Conservation (phyloP, 2,113 vertebrate species). For the Loxodonta africana region DNA sequence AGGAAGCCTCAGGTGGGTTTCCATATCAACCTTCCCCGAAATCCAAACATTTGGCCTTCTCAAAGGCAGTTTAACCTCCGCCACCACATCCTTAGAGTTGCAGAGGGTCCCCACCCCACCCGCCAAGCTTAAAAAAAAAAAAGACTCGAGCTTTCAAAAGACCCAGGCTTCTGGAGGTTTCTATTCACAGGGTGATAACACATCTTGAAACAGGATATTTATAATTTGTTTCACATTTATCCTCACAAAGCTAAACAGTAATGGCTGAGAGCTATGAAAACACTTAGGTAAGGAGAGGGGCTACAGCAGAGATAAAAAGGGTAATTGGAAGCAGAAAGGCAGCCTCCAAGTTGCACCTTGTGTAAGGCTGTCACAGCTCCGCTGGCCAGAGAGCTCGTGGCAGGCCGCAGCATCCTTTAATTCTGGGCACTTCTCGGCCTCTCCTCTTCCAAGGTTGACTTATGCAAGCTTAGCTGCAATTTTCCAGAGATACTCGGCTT, state of each 20-base stretch:
- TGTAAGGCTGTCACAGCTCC: neutral
- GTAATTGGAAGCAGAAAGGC: conserved; percentile 80
- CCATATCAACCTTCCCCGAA: conserved; percentile 73
- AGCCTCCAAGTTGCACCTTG: conserved; percentile 57
- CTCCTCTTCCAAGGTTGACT: conserved; percentile 74
- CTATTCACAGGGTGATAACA: conserved; percentile 74
- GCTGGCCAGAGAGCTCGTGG: conserved; percentile 57
- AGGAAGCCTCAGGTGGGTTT: conserved; percentile 79
- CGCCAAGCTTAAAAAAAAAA: neutral
- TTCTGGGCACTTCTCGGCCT: conserved; percentile 62
- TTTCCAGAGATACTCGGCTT: conserved; percentile 77
- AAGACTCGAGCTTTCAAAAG: conserved; percentile 16
- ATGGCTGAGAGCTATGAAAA: conserved; percentile 79
- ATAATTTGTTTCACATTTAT: conserved; percentile 81
- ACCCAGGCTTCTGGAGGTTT: conserved; percentile 67
- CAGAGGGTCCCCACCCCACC: neutral
- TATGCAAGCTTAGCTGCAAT: conserved; percentile 77
- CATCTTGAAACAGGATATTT: conserved; percentile 82
- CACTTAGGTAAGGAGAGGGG: conserved; percentile 67
- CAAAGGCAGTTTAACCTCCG: conserved; percentile 78
- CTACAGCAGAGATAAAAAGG: conserved; percentile 74
- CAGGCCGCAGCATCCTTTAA: conserved; percentile 31
- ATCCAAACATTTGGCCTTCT: conserved; percentile 79
- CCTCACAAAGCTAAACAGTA: conserved; percentile 72
- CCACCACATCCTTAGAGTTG: conserved; percentile 56